Conservation (phyloP, 2,888 invertebrate genomes). For the Scaptomyza polygonia region DNA sequence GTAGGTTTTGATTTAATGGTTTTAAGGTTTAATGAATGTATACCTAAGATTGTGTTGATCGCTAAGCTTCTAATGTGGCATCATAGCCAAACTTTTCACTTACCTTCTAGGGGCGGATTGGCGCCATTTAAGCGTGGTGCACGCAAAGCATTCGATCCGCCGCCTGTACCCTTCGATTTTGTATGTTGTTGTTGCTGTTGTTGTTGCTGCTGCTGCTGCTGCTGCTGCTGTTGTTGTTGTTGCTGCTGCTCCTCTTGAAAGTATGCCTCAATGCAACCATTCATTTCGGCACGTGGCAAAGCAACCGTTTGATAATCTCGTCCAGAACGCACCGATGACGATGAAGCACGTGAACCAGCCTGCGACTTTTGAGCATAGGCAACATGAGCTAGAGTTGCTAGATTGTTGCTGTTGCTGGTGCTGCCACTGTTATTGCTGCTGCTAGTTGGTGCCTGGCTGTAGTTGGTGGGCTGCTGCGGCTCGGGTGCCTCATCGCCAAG, state of each 20-base stretch:
- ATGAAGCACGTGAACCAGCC: constrained; percentile 14
- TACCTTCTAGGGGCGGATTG: constrained; percentile 84
- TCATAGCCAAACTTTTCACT: constrained; percentile 7
- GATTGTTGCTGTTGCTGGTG: constrained; percentile 75
- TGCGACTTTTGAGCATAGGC: constrained; percentile 83
- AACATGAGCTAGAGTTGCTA: constrained; percentile 83
- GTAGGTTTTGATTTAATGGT: background rate
- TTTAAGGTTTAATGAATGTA: background rate
- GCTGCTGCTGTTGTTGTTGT: constrained; percentile 86
- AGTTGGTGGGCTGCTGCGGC: constrained; percentile 66
- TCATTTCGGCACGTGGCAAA: constrained; percentile 89
- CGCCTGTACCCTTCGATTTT: constrained; percentile 62
- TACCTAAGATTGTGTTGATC: background rate
- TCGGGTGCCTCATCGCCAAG: constrained; percentile 78
- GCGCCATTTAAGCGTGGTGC: constrained; percentile 81
- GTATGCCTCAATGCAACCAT: constrained; percentile 89
- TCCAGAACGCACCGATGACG: constrained; percentile 39
- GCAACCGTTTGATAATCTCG: constrained; percentile 83
- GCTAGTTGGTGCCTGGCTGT: constrained; percentile 79
- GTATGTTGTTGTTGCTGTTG: constrained; percentile 65
- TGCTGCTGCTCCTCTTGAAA: constrained; percentile 89
- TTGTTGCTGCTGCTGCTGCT: constrained; percentile 88
- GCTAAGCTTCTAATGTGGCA: background rate
- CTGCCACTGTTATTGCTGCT: constrained; percentile 77
- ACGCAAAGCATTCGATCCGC: constrained; percentile 60